phyloP scores from a whole-genome alignment of 2,888 invertebrate genomes.

The Pristionchus exspectatus region DNA sequence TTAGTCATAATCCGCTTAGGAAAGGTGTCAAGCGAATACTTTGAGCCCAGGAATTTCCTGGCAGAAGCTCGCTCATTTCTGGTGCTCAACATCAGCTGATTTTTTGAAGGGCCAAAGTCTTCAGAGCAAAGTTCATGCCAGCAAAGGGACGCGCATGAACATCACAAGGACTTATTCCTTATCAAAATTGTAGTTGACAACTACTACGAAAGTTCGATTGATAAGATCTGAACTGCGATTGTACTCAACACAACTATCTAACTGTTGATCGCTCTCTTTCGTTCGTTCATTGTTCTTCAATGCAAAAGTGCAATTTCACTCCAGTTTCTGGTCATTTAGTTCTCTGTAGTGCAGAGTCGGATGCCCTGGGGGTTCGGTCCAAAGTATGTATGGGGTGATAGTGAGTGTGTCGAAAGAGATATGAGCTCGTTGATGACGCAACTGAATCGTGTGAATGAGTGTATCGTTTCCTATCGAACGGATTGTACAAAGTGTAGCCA shows the following conservation, averaged over 20 bases:
- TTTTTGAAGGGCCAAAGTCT: not conserved
- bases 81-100: not conserved
- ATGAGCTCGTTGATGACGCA: not conserved
- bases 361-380: not conserved
- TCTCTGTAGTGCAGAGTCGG: not conserved
- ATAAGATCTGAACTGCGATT: not conserved
- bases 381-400: not conserved
- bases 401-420: not conserved
- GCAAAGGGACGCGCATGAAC: not conserved
- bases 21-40: conserved; percentile 16
- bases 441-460: not conserved
- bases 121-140: not conserved
- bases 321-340: not conserved
- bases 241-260: not conserved
- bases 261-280: not conserved
- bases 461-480: not conserved
- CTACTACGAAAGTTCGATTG: not conserved
- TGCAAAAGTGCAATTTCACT: not conserved
- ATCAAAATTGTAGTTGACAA: not conserved
- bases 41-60: not conserved
- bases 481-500: conserved; percentile 1
- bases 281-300: not conserved
- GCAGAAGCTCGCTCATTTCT: not conserved
- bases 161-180: not conserved
- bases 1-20: conserved; percentile 20